Percentiles rank a stretch among this genome's conserved stretches.
Evolutionary conservation across 92 coral and sea anemone species (phyloP).

Genomic region (Actinostola sp.): DNA sequence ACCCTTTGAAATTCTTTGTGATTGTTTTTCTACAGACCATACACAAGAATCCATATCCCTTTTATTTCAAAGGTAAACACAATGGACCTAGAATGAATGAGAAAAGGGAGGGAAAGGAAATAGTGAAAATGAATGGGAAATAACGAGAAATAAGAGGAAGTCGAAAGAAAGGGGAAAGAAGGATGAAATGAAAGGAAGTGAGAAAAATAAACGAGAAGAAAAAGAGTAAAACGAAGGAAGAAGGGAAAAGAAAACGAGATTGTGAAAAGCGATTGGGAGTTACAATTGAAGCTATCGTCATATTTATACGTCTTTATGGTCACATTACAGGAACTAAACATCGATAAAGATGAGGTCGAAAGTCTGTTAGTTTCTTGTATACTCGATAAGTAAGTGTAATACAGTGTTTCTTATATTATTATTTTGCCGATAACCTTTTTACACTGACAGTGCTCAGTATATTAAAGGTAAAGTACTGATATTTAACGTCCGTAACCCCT

Average conservation of each 20-base stretch:
- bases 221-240: no score
- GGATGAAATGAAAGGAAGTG: no score
- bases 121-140: neutral
- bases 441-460: no score
- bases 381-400: constrained; percentile 70
- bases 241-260: neutral
- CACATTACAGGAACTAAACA: constrained; percentile 84
- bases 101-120: neutral
- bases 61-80: constrained; percentile 85
- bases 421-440: neutral
- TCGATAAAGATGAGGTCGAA: constrained; percentile 97
- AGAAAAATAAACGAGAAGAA: no score
- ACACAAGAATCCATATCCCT: constrained; percentile 97
- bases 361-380: constrained; percentile 95
- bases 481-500: no score
- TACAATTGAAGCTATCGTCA: neutral
- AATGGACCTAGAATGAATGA: neutral
- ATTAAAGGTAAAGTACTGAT: no score
- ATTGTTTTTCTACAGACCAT: constrained; percentile 62
- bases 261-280: neutral
- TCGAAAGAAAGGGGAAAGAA: no score
- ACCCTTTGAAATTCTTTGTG: neutral
- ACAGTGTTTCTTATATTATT: neutral
- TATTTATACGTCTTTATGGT: no score
- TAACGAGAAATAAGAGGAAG: neutral